Evolutionary conservation across 1,140 invertebrate species (phyloP).

Genomic region (Drosophila virilis): DNA sequence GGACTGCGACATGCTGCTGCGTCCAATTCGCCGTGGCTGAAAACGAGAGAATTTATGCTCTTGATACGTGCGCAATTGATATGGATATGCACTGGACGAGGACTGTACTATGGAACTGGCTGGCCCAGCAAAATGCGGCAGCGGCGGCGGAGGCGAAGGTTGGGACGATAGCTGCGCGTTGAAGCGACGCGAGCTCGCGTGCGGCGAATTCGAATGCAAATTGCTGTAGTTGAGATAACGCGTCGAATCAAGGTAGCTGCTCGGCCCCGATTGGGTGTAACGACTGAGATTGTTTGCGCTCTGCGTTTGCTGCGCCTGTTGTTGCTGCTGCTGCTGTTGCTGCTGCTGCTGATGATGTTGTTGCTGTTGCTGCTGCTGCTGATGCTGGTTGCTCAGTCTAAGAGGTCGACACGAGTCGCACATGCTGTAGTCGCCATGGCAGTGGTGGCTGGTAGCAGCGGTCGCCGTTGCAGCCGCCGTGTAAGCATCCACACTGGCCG

Average conservation of each 20-base stretch:
- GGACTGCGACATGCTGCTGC: conserved; percentile 87
- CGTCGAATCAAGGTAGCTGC: conserved; percentile 58
- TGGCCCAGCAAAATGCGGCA: conserved; percentile 26
- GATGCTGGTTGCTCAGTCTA: conserved; percentile 43
- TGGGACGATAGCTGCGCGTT: conserved; percentile 52
- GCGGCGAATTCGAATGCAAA: conserved; percentile 74
- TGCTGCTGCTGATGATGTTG: conserved; percentile 18
- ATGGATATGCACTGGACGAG: conserved; percentile 59
- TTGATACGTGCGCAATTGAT: conserved; percentile 73
- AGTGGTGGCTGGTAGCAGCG: conserved; percentile 19
- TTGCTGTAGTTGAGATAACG: conserved; percentile 67
- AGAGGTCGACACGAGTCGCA: conserved; percentile 72
- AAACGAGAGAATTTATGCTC: conserved; percentile 79
- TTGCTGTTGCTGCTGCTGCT: conserved; percentile 18
- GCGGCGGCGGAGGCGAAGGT: conserved; percentile 22
- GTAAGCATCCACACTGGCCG: conserved; percentile 72
- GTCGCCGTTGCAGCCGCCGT: conserved; percentile 61
- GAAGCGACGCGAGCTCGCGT: conserved; percentile 64
- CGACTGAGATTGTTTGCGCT: conserved; percentile 54
- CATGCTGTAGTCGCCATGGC: conserved; percentile 57
- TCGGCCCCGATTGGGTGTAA: conserved; percentile 49
- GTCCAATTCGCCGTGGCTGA: conserved; percentile 75
- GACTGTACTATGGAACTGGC: conserved; percentile 48
- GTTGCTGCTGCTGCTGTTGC: conserved; percentile 18
- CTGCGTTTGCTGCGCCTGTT: conserved; percentile 2